phyloP scores from a whole-genome alignment of 1,140 invertebrate genomes.

The Saccostrea cuccullata region DNA sequence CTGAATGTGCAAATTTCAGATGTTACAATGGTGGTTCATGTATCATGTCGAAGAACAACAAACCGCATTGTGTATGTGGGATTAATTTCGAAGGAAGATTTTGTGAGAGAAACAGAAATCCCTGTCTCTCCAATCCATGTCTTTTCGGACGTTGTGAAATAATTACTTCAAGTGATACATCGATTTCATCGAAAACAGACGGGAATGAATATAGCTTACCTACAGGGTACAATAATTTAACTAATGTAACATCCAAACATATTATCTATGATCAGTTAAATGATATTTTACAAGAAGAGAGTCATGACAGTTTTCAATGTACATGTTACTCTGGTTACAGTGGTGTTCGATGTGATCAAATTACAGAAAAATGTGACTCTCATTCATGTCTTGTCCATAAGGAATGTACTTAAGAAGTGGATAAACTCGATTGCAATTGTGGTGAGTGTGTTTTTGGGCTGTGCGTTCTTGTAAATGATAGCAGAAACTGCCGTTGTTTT shows the following conservation, averaged over 20 bases:
- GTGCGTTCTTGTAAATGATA: not conserved
- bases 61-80: not conserved
- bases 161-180: not conserved
- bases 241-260: not conserved
- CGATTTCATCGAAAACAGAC: not conserved
- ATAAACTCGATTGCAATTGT: not conserved
- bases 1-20: not conserved
- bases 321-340: not conserved
- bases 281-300: not conserved
- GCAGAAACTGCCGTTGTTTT: not conserved
- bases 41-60: not conserved
- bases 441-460: not conserved
- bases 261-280: not conserved
- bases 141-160: not conserved
- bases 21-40: conserved; percentile 19
- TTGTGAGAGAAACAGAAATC: conserved; percentile 9
- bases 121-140: not conserved
- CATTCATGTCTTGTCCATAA: not conserved
- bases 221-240: not conserved
- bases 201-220: not conserved
- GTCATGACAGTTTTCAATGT: not conserved
- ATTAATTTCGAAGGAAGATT: not conserved
- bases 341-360: not conserved
- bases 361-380: not conserved
- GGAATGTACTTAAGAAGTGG: not conserved